Evolutionary conservation across 1,140 invertebrate species (phyloP), one percentile per base, ranked within the genome.

Genomic region (Caenorhabditis tropicalis): DNA sequence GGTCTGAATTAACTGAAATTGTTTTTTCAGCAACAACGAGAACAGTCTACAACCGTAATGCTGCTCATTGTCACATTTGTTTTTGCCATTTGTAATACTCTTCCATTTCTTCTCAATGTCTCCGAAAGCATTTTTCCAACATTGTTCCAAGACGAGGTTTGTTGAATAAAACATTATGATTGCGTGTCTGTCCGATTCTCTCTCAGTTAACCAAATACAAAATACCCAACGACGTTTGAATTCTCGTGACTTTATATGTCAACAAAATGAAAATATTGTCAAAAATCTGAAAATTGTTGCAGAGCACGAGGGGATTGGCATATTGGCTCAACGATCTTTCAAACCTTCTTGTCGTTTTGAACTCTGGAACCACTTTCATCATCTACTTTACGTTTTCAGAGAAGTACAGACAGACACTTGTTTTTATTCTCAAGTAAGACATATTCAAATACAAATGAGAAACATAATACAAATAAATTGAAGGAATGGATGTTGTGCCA

Each of bases 41-140:
- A 90, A 58, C 88, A 91, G 48, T 88, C 83, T 19, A 90, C 89
- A 29, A 90, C 89, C 24, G 27, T 86, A 33, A 90, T 90, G 89
- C 82, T 90, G 1, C 51, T 90, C 6, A 85, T 90, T 46, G 89
- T 90, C 15, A 90, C 89, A 27, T 79, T 91, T 29, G 43, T 89
- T 19, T 90, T 90, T 81, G 90, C 88, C 12, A 36, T 87, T 43
- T 90, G 87, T 43, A 90, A 90, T 79, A 87, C 88, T 58, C 81
- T 91, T 16, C 88, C 89, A 6, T 90, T 90, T 53, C 58, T 90
- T 48, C 79, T 89, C 15, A 89, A 90, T 49, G 80, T 90, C 43
- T 87, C 87, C 7, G 89, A 90, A 81, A 90, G 88, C 80, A 74
- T 89, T n/a, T 81, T 89, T 70, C 87, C 86, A 3, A 84, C 88